phyloP scores from a whole-genome alignment of 2,113 vertebrate genomes.

The Leiothrix lutea region DNA sequence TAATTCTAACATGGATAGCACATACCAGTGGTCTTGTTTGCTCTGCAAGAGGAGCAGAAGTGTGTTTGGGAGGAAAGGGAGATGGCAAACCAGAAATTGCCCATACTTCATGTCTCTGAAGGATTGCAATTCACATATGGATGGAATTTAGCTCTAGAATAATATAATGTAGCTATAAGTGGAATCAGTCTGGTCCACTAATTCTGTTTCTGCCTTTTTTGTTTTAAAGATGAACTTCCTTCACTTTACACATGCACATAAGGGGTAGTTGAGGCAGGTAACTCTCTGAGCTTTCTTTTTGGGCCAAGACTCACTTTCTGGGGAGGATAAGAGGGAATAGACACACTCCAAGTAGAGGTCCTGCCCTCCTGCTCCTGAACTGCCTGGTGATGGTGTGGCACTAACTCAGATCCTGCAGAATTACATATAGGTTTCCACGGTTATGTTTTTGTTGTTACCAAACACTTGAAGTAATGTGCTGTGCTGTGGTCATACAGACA shows the following conservation, averaged over 20 bases:
- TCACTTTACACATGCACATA: background rate
- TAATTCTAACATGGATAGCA: background rate
- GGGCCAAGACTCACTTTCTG: background rate
- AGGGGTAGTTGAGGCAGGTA: background rate
- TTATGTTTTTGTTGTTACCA: conserved; percentile 75
- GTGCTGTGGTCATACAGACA: conserved; percentile 69
- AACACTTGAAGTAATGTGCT: conserved; percentile 54
- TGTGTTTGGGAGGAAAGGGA: background rate
- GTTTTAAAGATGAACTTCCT: background rate
- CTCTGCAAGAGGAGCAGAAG: background rate
- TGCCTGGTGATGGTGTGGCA: conserved; percentile 54
- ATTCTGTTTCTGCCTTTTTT: conserved; percentile 6
- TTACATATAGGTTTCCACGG: conserved; percentile 62
- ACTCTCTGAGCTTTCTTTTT: background rate
- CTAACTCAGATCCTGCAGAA: conserved; percentile 27
- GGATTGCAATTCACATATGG: conserved; percentile 8
- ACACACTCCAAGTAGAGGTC: background rate
- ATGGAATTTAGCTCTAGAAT: conserved; percentile 19
- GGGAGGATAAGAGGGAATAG: background rate
- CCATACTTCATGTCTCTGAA: background rate
- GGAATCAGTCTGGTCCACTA: background rate
- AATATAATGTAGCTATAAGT: background rate
- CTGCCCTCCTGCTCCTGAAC: background rate
- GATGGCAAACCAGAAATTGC: background rate
- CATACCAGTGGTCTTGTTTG: background rate